Conservation (phyloP, 1,140 invertebrate species). For the Apis florea region DNA sequence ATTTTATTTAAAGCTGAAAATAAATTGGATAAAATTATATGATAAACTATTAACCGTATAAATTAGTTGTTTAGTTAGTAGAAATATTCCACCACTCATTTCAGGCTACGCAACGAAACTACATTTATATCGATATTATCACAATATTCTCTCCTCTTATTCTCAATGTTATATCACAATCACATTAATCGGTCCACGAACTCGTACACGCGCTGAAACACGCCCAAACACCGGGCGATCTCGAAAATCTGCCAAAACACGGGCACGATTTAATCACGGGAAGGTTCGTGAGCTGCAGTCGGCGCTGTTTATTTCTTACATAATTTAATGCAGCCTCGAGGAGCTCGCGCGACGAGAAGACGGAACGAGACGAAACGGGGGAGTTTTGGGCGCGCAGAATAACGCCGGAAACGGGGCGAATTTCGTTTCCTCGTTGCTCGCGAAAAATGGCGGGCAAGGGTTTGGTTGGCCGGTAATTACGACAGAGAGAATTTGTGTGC, state of each 20-base stretch:
- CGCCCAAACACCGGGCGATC: not conserved
- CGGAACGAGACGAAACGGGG: not conserved
- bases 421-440: conserved; percentile 24
- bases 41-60: too few relatives aligned
- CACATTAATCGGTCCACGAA: too few relatives aligned
- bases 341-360: not conserved
- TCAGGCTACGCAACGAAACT: too few relatives aligned
- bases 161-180: too few relatives aligned
- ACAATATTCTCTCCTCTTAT: too few relatives aligned
- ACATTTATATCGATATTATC: too few relatives aligned
- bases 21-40: too few relatives aligned
- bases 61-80: too few relatives aligned
- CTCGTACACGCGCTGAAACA: too few relatives aligned
- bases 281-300: conserved; percentile 22
- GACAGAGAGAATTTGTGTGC: conserved; percentile 38
- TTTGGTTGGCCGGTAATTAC: conserved; percentile 44
- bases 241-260: conserved; percentile 59
- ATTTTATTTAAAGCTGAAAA: too few relatives aligned
- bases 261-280: conserved; percentile 57
- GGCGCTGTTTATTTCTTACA: conserved; percentile 63
- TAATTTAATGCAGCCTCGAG: conserved; percentile 52
- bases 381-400: not conserved
- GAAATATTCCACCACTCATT: too few relatives aligned
- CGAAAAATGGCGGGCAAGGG: not conserved
- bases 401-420: conserved; percentile 4